A percentile compares a stretch with the other conserved stretches of the same genome.
Conservation (phyloP, 2,113 vertebrate genomes). For the Carollia perspicillata region DNA sequence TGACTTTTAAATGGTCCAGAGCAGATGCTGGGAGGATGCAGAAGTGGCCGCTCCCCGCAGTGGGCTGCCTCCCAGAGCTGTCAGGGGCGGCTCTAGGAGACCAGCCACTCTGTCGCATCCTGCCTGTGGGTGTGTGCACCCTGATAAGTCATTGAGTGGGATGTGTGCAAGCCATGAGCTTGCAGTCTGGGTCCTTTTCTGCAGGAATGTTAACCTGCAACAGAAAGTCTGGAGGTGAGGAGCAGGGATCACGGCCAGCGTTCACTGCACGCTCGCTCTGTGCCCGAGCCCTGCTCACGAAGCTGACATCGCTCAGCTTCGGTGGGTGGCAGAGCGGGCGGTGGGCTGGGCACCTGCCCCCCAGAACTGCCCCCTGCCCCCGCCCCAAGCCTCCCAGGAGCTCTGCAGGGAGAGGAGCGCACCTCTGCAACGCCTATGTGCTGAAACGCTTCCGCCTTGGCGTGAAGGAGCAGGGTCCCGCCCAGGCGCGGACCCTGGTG, state of each 20-base stretch:
- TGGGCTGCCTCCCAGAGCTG: background rate
- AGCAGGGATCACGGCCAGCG: no score
- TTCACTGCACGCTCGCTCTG: background rate
- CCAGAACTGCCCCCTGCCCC: background rate
- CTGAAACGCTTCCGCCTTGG: background rate
- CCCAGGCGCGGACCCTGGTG: background rate
- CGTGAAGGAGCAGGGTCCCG: fast-evolving
- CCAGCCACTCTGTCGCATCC: background rate
- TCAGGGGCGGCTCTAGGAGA: background rate
- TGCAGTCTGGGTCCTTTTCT: background rate
- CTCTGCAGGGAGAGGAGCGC: background rate
- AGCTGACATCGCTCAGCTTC: background rate
- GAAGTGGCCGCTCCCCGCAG: background rate
- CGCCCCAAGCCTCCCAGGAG: background rate
- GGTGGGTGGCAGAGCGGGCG: background rate
- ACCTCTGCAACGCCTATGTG: background rate
- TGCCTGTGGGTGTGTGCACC: fast-evolving
- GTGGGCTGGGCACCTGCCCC: background rate
- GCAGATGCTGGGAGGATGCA: background rate
- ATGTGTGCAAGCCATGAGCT: background rate
- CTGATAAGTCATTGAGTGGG: fast-evolving
- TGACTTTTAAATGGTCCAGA: background rate
- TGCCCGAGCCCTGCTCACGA: background rate
- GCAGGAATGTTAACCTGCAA: background rate
- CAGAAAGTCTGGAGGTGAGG: background rate